Evolutionary conservation across 2,113 vertebrate genomes (phyloP).

Genomic region (Equus quagga): DNA sequence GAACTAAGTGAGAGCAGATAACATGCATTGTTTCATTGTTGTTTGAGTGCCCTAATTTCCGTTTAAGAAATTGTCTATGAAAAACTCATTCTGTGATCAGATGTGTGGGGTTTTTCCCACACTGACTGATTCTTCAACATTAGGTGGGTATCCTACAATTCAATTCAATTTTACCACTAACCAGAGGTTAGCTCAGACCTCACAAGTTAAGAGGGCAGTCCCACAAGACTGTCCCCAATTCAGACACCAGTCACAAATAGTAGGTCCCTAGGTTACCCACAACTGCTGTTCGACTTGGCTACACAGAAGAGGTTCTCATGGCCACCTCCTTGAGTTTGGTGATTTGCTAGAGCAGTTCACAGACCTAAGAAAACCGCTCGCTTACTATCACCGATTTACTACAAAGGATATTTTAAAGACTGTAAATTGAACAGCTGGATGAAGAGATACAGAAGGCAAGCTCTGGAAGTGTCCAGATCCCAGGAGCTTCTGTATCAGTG

Average conservation of each 20-base stretch:
- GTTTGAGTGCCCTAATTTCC: not conserved
- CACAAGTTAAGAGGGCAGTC: not conserved
- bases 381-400: not conserved
- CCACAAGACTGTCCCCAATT: not conserved
- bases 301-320: not conserved
- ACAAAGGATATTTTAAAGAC: not conserved
- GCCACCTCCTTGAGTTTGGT: not conserved
- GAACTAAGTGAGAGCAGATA: not conserved
- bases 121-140: not conserved
- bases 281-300: not conserved
- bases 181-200: not conserved
- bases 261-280: not conserved
- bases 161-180: not conserved
- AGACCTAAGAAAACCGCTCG: not conserved
- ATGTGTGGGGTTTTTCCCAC: not conserved
- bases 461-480: not conserved
- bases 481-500: not conserved
- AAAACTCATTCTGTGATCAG: not conserved
- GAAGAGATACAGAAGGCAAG: not conserved
- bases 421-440: not conserved
- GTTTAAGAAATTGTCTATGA: not conserved
- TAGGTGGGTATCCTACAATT: not conserved
- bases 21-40: not conserved
- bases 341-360: not conserved
- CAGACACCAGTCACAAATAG: not conserved